phyloP scores from a whole-genome alignment of 2,888 invertebrate species.

The Acronicta psi region DNA sequence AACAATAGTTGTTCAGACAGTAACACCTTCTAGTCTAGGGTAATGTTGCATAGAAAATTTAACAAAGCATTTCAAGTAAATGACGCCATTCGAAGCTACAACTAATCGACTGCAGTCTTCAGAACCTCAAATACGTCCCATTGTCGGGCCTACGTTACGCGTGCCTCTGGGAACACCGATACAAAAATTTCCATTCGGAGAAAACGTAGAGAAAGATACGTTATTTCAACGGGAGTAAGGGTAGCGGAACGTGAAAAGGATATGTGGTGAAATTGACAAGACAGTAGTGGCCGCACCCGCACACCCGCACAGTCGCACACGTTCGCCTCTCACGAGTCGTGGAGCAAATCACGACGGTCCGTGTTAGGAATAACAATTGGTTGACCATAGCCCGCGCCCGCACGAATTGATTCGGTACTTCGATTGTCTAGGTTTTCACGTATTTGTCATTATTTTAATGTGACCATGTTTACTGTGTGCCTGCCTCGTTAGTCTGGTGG shows the following conservation, averaged over 20 bases:
- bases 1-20: too few species aligned
- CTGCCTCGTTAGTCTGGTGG: background rate
- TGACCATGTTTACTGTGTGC: conserved; percentile 19
- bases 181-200: conserved; percentile 6
- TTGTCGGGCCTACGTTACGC: conserved; percentile 43
- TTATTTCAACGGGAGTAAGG: conserved; percentile 5
- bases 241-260: conserved; percentile 1
- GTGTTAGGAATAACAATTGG: conserved; percentile 62
- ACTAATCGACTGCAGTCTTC: conserved; percentile 44
- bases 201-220: conserved; percentile 11
- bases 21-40: background rate
- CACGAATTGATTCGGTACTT: conserved; percentile 58
- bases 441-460: conserved; percentile 54
- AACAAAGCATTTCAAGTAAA: background rate
- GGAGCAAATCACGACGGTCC: conserved; percentile 60
- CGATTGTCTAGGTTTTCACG: conserved; percentile 55
- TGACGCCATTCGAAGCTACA: conserved; percentile 5
- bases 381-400: conserved; percentile 57
- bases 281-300: conserved; percentile 58
- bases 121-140: conserved; percentile 38
- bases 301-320: too few species aligned
- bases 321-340: conserved; percentile 61
- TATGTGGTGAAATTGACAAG: conserved; percentile 50
- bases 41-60: too few species aligned
- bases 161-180: conserved; percentile 26